Evolutionary conservation across 2,113 vertebrate species (phyloP), one percentile per base, ranked within the genome.

Genomic region (Ammodytes marinus): DNA sequence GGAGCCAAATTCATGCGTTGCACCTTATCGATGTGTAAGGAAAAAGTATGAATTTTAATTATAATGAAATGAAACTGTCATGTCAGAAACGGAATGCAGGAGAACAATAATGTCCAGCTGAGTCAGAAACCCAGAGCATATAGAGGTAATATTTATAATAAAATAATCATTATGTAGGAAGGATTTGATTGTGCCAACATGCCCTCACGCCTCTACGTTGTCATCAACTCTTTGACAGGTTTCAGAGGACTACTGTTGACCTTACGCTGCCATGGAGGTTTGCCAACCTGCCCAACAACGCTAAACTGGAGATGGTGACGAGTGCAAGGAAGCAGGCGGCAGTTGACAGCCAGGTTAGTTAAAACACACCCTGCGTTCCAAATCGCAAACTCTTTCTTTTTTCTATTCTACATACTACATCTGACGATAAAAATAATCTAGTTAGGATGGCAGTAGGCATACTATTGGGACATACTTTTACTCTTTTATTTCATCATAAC

Each of bases 271-370:
- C 96, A 77, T 98, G 97, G 98, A 96, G 98, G 70, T 99, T 98
- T 75, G 96, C 98, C 92, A 98, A 96, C 65, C 92, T 99, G 86
- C 98, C 98, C 75, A 99, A 99, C 91, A 99, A 99, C 81, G 98
- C 97, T 80, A 99, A 98, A 88, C 92, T 99, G 91, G 98, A 99
- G 93, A 96, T 99, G 95, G 97, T 99, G 91, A 93, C 96, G 5
- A 88, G 94, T 68, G 88, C 94, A 37, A 93, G 91, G 49, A 96
- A 93, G 47, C 95, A 95, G 39, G 78, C 69, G 37, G 95, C 76
- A 77, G 40, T 52, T 1, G 94, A 95, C 61, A 93, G 88, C 82
- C 91, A 73, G 94, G 98, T 99, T 86, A 4, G 96, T 92, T 80
- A 9, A 50, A 42, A 50, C 1, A 55, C 17, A 2, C 27, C 27